A percentile compares a stretch with the other conserved stretches of the same genome.
These are phyloP conservation scores for Pseudorectes ferrugineus DNA, from an alignment of 2,113 vertebrate species.

Conservation along the genomic window DNA sequence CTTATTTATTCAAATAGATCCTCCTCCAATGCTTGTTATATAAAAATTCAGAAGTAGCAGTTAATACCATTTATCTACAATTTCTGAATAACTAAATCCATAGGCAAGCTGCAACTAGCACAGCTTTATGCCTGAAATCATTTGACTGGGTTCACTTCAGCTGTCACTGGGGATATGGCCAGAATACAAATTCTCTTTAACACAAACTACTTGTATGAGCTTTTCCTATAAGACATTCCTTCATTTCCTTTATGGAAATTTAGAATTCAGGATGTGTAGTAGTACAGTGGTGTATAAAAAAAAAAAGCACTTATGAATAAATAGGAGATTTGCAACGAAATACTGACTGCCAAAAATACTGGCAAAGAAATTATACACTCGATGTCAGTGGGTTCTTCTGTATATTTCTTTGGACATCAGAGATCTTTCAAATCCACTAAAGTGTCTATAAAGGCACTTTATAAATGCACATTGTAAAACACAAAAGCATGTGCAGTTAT, in stretches of 20 bases:
- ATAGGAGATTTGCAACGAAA: neutral
- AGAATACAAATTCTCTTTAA: slow-evolving; percentile 43
- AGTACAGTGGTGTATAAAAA: neutral
- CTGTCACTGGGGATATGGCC: neutral
- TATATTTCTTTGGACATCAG: neutral
- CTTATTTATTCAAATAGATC: neutral
- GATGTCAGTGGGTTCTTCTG: neutral
- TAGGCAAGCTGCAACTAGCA: neutral
- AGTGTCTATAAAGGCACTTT: neutral
- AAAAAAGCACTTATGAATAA: neutral
- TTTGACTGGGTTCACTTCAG: neutral
- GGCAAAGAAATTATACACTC: neutral
- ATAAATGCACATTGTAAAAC: neutral
- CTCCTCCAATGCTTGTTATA: neutral
- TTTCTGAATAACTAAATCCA: neutral
- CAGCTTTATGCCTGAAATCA: neutral
- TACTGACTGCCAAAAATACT: neutral
- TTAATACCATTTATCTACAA: neutral
- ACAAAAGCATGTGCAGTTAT: neutral
- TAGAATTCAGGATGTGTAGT: neutral
- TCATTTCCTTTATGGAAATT: neutral
- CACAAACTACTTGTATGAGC: neutral
- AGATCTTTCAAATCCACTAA: neutral
- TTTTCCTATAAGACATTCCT: neutral
- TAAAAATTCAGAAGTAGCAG: neutral